Percentiles rank a stretch among this genome's conserved stretches.
Conservation (phyloP, 2,797 vertebrate species). For the Saxicola maurus region DNA sequence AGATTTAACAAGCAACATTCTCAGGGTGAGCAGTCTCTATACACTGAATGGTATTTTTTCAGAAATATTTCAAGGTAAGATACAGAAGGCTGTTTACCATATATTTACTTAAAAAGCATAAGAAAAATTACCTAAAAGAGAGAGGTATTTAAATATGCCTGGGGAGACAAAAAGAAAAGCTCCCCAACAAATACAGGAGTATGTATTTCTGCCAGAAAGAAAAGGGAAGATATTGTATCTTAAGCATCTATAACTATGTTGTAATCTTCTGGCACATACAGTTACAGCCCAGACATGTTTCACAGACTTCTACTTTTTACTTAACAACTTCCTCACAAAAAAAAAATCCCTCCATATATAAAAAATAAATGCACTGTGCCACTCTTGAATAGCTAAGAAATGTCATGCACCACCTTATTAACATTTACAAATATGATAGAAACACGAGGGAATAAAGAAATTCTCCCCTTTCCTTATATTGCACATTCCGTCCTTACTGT, state of each 20-base stretch:
- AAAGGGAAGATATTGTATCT: neutral
- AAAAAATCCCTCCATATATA: neutral
- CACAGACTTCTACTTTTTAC: neutral
- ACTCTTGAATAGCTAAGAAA: neutral
- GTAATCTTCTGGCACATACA: neutral
- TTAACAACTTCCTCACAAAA: neutral
- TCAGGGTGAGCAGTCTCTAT: neutral
- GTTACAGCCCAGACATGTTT: neutral
- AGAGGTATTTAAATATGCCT: neutral
- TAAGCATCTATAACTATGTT: neutral
- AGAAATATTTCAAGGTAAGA: neutral
- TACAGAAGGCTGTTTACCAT: neutral
- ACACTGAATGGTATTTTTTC: neutral
- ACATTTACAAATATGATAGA: neutral
- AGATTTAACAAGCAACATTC: neutral
- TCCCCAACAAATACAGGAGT: neutral
- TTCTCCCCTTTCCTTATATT: neutral
- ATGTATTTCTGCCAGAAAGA: neutral
- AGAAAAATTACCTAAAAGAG: neutral
- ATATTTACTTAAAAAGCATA: neutral
- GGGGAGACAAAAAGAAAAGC: neutral
- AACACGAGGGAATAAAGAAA: neutral
- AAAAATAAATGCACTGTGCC: neutral
- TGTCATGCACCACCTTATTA: neutral
- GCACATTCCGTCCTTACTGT: neutral